Conservation (phyloP, 2,113 vertebrate species). For the Mirounga angustirostris region DNA sequence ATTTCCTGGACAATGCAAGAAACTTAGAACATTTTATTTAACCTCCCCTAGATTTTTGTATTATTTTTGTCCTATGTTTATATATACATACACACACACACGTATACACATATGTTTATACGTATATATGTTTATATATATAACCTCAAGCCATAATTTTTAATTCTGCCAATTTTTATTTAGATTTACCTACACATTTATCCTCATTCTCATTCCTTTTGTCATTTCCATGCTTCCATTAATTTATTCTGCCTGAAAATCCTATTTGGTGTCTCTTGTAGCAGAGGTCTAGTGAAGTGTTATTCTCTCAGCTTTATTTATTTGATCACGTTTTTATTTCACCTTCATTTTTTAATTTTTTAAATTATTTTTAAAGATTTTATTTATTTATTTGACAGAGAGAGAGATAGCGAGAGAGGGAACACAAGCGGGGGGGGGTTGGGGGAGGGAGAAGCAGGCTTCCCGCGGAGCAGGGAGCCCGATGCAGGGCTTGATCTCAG, state of each 20-base stretch:
- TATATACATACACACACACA: not conserved
- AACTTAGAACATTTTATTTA: not conserved
- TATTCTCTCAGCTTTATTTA: slow-evolving; percentile 19
- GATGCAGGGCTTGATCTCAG: no score
- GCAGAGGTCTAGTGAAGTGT: not conserved
- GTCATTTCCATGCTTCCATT: not conserved
- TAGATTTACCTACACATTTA: not conserved
- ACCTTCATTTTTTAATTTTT: not conserved
- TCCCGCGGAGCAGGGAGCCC: no score
- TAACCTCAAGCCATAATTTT: not conserved
- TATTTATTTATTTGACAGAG: no score
- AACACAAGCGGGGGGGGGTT: no score
- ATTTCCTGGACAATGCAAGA: not conserved
- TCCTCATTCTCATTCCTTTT: not conserved
- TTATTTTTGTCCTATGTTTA: not conserved
- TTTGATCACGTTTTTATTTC: not conserved
- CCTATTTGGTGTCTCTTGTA: not conserved
- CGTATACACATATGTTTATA: not conserved
- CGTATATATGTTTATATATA: not conserved
- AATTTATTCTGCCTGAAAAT: not conserved
- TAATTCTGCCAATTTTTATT: not conserved
- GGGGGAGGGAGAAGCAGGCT: no score
- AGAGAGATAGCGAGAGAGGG: no score
- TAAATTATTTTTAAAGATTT: no score
- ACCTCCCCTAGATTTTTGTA: not conserved